Percentiles rank a stretch among this genome's conserved stretches.
Conservation (phyloP, 1,140 invertebrate genomes). For the Zophobas morio region DNA sequence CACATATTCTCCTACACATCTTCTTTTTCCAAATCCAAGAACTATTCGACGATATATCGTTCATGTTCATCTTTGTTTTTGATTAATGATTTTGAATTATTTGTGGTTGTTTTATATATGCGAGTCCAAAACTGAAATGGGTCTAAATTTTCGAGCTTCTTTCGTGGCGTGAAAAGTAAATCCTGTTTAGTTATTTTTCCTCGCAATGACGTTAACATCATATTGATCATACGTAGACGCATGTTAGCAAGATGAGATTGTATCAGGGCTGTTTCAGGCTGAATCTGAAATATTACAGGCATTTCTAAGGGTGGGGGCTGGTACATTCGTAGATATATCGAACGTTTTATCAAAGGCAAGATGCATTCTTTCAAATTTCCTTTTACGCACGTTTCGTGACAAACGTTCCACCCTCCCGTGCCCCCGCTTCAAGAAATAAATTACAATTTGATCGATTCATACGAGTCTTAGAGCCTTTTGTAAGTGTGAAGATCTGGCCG, state of each 20-base stretch:
- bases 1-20: no score
- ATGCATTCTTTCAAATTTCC: slow-evolving; percentile 54
- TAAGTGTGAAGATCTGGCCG: not conserved
- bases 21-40: no score
- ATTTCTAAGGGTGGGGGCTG: slow-evolving; percentile 48
- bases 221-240: slow-evolving; percentile 49
- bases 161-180: no score
- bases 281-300: slow-evolving; percentile 58
- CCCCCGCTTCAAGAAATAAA: slow-evolving; percentile 30
- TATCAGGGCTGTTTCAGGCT: slow-evolving; percentile 55
- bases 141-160: no score
- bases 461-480: not conserved
- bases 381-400: slow-evolving; percentile 38
- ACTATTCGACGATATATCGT: no score
- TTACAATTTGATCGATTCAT: slow-evolving; percentile 31
- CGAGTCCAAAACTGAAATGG: no score
- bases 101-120: no score
- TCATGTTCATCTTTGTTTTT: no score
- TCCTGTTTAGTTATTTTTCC: not conserved
- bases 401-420: not conserved
- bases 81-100: no score
- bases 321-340: slow-evolving; percentile 56
- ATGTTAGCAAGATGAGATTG: slow-evolving; percentile 58
- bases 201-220: slow-evolving; percentile 18
- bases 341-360: slow-evolving; percentile 51